Conservation (phyloP, 2,113 vertebrate genomes). For the Laticauda colubrina region DNA sequence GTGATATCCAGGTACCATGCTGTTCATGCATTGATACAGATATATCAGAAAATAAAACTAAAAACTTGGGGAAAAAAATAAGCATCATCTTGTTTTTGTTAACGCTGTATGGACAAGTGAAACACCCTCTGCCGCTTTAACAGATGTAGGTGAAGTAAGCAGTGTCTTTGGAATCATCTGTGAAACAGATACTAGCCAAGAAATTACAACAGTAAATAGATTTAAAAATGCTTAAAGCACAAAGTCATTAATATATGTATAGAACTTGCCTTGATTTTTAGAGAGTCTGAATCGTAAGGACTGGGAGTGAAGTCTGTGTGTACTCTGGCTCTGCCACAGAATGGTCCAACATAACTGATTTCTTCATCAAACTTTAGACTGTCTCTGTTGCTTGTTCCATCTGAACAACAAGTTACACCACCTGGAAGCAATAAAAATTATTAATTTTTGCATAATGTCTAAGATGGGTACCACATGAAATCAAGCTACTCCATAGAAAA, state of each 20-base stretch:
- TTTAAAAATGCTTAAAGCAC: neutral
- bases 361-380: constrained; percentile 86
- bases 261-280: constrained; percentile 85
- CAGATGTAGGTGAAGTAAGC: constrained; percentile 1
- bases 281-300: constrained; percentile 90
- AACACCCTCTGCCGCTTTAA: neutral
- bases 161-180: neutral
- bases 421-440: constrained; percentile 67
- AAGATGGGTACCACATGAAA: neutral
- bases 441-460: neutral
- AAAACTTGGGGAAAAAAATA: too few species aligned
- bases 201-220: fast-evolving
- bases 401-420: constrained; percentile 87
- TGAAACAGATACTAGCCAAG: neutral
- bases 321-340: constrained; percentile 85
- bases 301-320: constrained; percentile 91
- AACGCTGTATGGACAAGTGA: neutral
- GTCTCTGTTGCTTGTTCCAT: constrained; percentile 83
- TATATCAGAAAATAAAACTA: too few species aligned
- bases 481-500: neutral
- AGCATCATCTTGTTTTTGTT: neutral
- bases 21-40: too few species aligned
- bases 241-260: neutral
- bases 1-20: too few species aligned
- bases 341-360: constrained; percentile 70